Conservation (phyloP, 2,888 invertebrate genomes). For the Phortica magna region DNA sequence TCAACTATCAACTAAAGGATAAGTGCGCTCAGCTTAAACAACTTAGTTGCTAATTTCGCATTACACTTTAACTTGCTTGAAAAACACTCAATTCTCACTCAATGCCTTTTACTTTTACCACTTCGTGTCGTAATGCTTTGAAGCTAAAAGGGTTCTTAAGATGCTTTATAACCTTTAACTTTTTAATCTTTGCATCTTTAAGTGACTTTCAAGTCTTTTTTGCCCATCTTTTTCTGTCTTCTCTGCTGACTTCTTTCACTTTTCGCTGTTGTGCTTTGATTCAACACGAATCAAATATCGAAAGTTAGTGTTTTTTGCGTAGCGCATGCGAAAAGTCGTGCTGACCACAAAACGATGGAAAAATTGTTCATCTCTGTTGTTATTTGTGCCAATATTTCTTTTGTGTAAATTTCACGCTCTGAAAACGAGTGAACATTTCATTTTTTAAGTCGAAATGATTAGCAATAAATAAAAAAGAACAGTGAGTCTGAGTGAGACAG, state of each 20-base stretch:
- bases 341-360: background rate
- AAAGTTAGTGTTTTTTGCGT: background rate
- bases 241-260: background rate
- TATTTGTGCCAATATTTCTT: background rate
- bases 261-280: background rate
- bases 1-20: too few relatives aligned
- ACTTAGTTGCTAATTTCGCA: too few relatives aligned
- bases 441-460: slow-evolving; percentile 48
- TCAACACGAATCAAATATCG: background rate
- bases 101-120: too few relatives aligned
- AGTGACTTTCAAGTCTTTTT: background rate
- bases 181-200: too few relatives aligned
- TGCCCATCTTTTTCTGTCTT: background rate
- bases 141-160: too few relatives aligned
- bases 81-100: too few relatives aligned
- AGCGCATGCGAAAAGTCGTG: background rate
- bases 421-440: slow-evolving; percentile 42
- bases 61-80: too few relatives aligned
- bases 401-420: slow-evolving; percentile 64
- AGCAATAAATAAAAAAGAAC: slow-evolving; percentile 48
- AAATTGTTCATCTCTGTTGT: background rate
- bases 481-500: background rate
- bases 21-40: too few relatives aligned
- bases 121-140: too few relatives aligned
- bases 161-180: too few relatives aligned